These are phyloP conservation scores for Cervus canadensis DNA, from an alignment of 2,113 vertebrate genomes.

Conservation along the genomic window DNA sequence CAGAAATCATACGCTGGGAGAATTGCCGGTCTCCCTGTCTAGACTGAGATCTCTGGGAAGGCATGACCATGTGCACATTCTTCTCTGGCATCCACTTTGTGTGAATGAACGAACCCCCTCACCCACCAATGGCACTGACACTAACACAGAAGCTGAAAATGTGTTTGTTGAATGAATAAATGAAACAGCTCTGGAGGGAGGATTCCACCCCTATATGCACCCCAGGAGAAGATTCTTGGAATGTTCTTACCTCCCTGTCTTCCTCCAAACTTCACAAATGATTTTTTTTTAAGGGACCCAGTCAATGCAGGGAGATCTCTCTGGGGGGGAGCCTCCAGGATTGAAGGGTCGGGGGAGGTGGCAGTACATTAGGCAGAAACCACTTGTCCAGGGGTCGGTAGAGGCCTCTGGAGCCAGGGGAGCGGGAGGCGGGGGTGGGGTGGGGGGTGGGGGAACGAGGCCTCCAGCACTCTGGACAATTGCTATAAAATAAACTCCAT, in stretches of 20 bases:
- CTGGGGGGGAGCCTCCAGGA: constrained; percentile 39
- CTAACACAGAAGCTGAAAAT: neutral
- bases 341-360: neutral
- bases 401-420: constrained; percentile 61
- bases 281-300: constrained; percentile 75
- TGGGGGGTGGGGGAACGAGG: constrained; percentile 49
- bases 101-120: neutral
- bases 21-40: neutral
- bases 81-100: neutral
- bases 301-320: constrained; percentile 35
- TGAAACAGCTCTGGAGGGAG: constrained; percentile 7
- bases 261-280: constrained; percentile 74
- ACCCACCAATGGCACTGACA: neutral
- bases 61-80: neutral
- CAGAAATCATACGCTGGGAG: neutral
- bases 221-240: constrained; percentile 28
- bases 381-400: constrained; percentile 65
- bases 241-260: constrained; percentile 45
- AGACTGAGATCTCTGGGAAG: neutral
- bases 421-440: neutral
- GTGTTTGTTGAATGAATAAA: constrained; percentile 39
- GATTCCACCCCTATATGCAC: neutral
- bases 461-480: constrained; percentile 82
- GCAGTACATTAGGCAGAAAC: constrained; percentile 73
- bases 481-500: constrained; percentile 91